These are phyloP conservation scores for Campylomormyrus numenius DNA, from an alignment of 2,113 vertebrate genomes.

Conservation along the genomic window DNA sequence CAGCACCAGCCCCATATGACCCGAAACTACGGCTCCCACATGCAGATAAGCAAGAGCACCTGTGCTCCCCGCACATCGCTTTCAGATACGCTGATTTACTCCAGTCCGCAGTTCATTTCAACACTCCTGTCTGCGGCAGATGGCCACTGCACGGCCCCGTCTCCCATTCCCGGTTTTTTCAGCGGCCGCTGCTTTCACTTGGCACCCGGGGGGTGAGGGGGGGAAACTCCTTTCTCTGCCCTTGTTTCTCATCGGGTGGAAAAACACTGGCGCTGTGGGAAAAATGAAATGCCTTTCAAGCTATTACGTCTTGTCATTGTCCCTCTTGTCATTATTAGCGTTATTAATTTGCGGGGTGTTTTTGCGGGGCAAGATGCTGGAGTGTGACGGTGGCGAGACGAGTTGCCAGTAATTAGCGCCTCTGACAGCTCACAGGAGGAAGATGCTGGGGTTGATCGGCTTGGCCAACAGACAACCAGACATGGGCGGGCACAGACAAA, in stretches of 20 bases:
- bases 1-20: background rate
- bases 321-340: conserved; percentile 43
- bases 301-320: conserved; percentile 48
- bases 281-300: conserved; percentile 33
- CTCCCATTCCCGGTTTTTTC: conserved; percentile 54
- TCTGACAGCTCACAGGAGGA: conserved; percentile 48
- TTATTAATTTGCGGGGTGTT: conserved; percentile 44
- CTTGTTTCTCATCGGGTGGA: background rate
- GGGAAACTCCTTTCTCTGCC: conserved; percentile 14
- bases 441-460: conserved; percentile 10
- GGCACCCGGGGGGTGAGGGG: background rate
- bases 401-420: conserved; percentile 45
- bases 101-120: conserved; percentile 50
- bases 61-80: conserved; percentile 36
- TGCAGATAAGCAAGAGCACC: conserved; percentile 17
- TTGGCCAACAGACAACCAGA: conserved; percentile 24
- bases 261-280: conserved; percentile 35
- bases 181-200: conserved; percentile 48
- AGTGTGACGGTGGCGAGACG: conserved; percentile 45
- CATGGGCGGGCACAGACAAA: conserved; percentile 21
- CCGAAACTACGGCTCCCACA: conserved; percentile 28
- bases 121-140: conserved; percentile 48
- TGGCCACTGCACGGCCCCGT: conserved; percentile 46
- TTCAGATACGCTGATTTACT: conserved; percentile 37
- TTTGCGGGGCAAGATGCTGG: conserved; percentile 31